Percentiles rank a stretch among this genome's conserved stretches.
These are phyloP conservation scores for Orthonyx spaldingii DNA, from an alignment of 2,113 vertebrate species.

Conservation along the genomic window DNA sequence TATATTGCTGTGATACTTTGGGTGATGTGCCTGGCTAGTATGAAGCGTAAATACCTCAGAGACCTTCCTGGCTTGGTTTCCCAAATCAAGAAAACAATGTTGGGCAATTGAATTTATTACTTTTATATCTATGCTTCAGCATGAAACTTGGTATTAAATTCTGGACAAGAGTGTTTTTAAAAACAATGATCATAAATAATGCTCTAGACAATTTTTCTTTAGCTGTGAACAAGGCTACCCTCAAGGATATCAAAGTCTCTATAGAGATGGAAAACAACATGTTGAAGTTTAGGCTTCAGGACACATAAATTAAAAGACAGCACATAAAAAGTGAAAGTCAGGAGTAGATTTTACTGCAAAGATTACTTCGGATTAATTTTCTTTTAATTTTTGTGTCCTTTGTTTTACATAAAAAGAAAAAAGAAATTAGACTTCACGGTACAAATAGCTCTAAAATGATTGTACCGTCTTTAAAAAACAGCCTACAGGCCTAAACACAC, in stretches of 20 bases:
- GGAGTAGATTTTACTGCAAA: neutral
- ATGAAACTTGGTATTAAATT: neutral
- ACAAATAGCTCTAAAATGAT: neutral
- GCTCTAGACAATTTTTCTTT: neutral
- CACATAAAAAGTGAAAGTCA: neutral
- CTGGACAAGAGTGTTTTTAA: neutral
- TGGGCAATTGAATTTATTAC: neutral
- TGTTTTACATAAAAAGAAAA: neutral
- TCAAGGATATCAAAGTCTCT: neutral
- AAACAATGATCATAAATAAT: neutral
- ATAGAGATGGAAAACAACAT: neutral
- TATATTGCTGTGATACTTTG: neutral
- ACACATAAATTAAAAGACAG: neutral
- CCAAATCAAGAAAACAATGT: neutral
- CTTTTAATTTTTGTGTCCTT: neutral
- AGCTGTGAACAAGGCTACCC: neutral
- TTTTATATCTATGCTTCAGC: neutral
- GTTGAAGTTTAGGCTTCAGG: neutral
- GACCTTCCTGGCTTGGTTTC: neutral
- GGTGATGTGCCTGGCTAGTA: neutral
- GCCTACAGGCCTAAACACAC: neutral
- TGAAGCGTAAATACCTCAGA: neutral
- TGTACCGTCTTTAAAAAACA: neutral
- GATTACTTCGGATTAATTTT: neutral
- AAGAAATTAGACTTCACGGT: neutral